phyloP scores from a whole-genome alignment of 2,888 invertebrate genomes.

The Drosophila cracens region DNA sequence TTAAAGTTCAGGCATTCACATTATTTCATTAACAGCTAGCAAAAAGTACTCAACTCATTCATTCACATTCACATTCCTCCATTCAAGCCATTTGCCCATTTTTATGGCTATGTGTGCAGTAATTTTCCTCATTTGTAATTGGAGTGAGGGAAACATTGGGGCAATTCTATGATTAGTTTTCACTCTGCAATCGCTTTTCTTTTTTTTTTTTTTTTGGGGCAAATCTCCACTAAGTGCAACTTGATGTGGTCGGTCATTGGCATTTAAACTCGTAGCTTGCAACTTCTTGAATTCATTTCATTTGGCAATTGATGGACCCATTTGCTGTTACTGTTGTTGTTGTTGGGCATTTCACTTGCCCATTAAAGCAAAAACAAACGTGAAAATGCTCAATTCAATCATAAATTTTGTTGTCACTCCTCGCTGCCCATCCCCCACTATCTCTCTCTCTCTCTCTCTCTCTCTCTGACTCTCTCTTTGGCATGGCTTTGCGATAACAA shows the following conservation, averaged over 20 bases:
- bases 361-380: slow-evolving; percentile 58
- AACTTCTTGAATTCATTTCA: slow-evolving; percentile 61
- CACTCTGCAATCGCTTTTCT: slow-evolving; percentile 34
- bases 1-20: background rate
- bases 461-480: background rate
- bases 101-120: slow-evolving; percentile 3
- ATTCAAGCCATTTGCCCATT: slow-evolving; percentile 4
- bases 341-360: slow-evolving; percentile 59
- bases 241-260: slow-evolving; percentile 58
- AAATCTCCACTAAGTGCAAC: slow-evolving; percentile 45
- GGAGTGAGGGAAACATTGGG: slow-evolving; percentile 24
- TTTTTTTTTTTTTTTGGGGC: slow-evolving; percentile 9
- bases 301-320: slow-evolving; percentile 60
- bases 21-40: background rate
- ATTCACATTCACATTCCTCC: slow-evolving; percentile 4
- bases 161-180: slow-evolving; percentile 58
- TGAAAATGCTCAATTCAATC: slow-evolving; percentile 67
- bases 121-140: slow-evolving; percentile 18
- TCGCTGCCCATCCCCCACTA: background rate
- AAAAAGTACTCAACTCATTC: slow-evolving; percentile 8
- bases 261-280: slow-evolving; percentile 53
- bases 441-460: background rate
- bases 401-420: slow-evolving; percentile 51
- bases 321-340: slow-evolving; percentile 16
- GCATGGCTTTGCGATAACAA: slow-evolving; percentile 51